Base-by-base conservation (phyloP, 2,888 invertebrate species). In the Caenorhabditis sp. region DNA sequence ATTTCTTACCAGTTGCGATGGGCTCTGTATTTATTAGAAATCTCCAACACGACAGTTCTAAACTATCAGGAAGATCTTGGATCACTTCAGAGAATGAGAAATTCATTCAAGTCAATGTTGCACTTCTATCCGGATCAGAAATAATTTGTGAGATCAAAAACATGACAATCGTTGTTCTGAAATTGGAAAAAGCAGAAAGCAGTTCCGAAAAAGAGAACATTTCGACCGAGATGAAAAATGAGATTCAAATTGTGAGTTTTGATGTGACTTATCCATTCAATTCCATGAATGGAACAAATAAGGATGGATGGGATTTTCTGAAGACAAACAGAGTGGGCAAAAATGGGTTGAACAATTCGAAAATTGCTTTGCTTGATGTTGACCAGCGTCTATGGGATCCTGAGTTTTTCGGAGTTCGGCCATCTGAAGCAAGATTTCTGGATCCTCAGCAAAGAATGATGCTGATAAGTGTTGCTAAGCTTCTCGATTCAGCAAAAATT, bases 381-480 rank as follows among this genome's bases (percentile, higher is more conserved):
- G 76, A 81, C 57, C 50, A 74, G 0, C 61, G 66, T 17, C 51
- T 79, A 26, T 89, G 89, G 81, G 88, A 88, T 76, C 87, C 88
- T 2, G 79, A 83, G 49, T 87, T 84, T 67, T 89, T 89, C 71
- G 86, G 87, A n/a, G 86, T 89, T 50, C 77, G 74, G 19, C 85
- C 87, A 21, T 81, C 75, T 63, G 87, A 88, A 79, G 86, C 86
- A 2, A 37, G 58, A 1, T 92, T 93, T 65, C 94, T 96, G 93
- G 95, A 96, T 89, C 95, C 95, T 10, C 94, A 95, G 89, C 90
- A 97, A 81, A 91, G 95, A 78, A 91, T 95, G 89, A 90, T 97
- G 79, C 64, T 81, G 43, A 66, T 51, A 21, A 64, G 70, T 60
- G 69, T 79, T 58, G 65, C 77, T 17, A 67, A 60, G 43, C 61